Evolutionary conservation across 2,113 vertebrate species (phyloP).

Genomic region (Pseudorhombus dupliciocellatus): DNA sequence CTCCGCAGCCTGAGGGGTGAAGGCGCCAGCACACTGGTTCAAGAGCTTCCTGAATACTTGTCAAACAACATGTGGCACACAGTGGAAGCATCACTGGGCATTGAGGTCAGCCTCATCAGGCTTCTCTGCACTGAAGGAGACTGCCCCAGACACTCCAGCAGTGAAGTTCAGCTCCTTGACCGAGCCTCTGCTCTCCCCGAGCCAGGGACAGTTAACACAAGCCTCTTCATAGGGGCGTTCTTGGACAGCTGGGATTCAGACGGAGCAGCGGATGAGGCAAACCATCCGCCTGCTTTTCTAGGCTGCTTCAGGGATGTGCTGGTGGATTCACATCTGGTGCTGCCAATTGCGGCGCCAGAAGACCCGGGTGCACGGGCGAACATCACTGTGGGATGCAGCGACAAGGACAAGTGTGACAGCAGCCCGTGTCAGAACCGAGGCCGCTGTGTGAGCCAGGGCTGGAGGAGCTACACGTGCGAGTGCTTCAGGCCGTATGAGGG

Average conservation of each 20-base stretch:
- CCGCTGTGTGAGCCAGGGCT: slow-evolving; percentile 84
- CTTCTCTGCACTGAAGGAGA: slow-evolving; percentile 80
- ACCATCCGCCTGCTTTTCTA: slow-evolving; percentile 80
- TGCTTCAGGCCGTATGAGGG: slow-evolving; percentile 87
- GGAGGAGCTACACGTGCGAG: slow-evolving; percentile 87
- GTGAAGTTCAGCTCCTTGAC: slow-evolving; percentile 33
- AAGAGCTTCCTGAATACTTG: slow-evolving; percentile 79
- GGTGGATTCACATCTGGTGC: slow-evolving; percentile 80
- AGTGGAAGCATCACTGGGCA: slow-evolving; percentile 81
- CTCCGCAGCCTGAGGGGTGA: slow-evolving; percentile 75
- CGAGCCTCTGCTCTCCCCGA: slow-evolving; percentile 67
- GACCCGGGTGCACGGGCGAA: slow-evolving; percentile 72
- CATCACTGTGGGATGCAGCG: slow-evolving; percentile 84
- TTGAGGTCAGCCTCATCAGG: slow-evolving; percentile 79
- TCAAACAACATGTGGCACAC: slow-evolving; percentile 88
- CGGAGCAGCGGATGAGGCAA: slow-evolving; percentile 55
- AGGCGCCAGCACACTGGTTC: slow-evolving; percentile 64
- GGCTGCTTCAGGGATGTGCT: slow-evolving; percentile 91
- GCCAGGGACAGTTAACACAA: slow-evolving; percentile 52
- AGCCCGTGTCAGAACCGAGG: slow-evolving; percentile 89
- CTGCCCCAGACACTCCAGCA: slow-evolving; percentile 62
- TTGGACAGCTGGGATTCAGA: slow-evolving; percentile 34
- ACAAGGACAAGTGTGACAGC: slow-evolving; percentile 84
- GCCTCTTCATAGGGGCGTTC: slow-evolving; percentile 82
- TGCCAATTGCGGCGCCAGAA: slow-evolving; percentile 63